Evolutionary conservation across 2,888 invertebrate genomes (phyloP).

Genomic region (Ditylenchus weischeri): DNA sequence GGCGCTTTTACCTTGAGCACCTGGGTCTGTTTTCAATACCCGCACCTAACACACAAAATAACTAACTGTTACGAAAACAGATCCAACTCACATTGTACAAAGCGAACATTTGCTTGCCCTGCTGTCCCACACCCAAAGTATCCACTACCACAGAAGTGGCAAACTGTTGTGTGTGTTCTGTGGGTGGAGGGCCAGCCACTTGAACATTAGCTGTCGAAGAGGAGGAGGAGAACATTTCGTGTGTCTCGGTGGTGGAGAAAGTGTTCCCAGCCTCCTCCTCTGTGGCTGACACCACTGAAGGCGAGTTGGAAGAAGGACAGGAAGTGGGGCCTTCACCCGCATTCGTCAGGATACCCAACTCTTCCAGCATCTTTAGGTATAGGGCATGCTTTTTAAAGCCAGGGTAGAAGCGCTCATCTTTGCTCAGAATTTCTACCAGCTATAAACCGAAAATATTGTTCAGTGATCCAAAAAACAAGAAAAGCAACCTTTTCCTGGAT

Average conservation of each 20-base stretch:
- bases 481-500: conserved; percentile 66
- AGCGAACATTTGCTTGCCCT: conserved; percentile 54
- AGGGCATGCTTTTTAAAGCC: conserved; percentile 70
- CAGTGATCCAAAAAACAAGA: too few species aligned
- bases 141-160: conserved; percentile 37
- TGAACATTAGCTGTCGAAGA: neutral
- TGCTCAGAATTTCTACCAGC: conserved; percentile 60
- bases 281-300: conserved; percentile 2
- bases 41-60: conserved; percentile 18
- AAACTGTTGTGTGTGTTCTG: neutral
- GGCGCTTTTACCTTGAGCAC: conserved; percentile 15
- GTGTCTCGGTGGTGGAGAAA: conserved; percentile 5
- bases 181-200: too few species aligned
- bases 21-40: conserved; percentile 13
- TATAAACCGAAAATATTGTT: neutral
- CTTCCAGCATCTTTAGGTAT: conserved; percentile 72
- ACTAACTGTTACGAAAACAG: neutral
- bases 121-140: conserved; percentile 56
- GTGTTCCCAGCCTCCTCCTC: neutral
- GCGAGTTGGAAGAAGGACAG: neutral
- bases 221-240: neutral
- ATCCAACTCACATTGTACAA: conserved; percentile 46
- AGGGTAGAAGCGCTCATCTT: conserved; percentile 68
- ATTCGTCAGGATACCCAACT: conserved; percentile 67
- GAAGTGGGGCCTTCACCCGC: conserved; percentile 12